phyloP scores from a whole-genome alignment of 2,113 vertebrate genomes.

The Poicephalus gulielmi region DNA sequence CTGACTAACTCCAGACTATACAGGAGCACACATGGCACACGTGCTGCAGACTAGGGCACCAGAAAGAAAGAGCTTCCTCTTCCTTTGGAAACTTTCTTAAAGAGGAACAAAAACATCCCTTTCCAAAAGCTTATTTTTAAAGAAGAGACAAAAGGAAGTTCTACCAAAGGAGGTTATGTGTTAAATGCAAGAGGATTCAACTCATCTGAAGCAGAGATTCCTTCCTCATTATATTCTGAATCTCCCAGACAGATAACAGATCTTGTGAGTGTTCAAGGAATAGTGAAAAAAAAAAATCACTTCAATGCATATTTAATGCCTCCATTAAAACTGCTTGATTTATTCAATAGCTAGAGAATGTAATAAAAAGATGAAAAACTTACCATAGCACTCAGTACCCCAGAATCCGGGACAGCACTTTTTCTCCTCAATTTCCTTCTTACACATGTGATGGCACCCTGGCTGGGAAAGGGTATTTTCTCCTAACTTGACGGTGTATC shows the following conservation, averaged over 20 bases:
- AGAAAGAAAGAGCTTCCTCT: conserved; percentile 49
- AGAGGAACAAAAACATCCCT: conserved; percentile 59
- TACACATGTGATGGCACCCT: conserved; percentile 83
- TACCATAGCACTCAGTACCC: conserved; percentile 86
- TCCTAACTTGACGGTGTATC: conserved; percentile 83
- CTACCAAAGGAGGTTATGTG: conserved; percentile 2
- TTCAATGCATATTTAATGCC: neutral
- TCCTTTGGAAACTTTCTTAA: conserved; percentile 61
- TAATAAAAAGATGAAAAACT: conserved; percentile 4
- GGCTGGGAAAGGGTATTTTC: conserved; percentile 59
- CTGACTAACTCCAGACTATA: neutral
- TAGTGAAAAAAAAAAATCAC: neutral
- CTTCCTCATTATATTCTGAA: neutral
- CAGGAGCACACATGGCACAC: neutral
- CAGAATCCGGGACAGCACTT: conserved; percentile 87
- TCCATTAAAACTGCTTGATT: neutral
- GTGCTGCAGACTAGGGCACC: neutral
- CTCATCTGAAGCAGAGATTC: neutral
- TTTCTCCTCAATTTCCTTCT: conserved; percentile 68
- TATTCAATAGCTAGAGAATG: neutral
- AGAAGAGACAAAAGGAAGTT: conserved; percentile 58
- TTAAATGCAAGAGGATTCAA: neutral
- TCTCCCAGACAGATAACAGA: neutral
- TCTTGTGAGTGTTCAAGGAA: neutral
- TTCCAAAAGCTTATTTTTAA: conserved; percentile 50